Evolutionary conservation across 2,797 vertebrate species (phyloP).

Genomic region (Otus scops): DNA sequence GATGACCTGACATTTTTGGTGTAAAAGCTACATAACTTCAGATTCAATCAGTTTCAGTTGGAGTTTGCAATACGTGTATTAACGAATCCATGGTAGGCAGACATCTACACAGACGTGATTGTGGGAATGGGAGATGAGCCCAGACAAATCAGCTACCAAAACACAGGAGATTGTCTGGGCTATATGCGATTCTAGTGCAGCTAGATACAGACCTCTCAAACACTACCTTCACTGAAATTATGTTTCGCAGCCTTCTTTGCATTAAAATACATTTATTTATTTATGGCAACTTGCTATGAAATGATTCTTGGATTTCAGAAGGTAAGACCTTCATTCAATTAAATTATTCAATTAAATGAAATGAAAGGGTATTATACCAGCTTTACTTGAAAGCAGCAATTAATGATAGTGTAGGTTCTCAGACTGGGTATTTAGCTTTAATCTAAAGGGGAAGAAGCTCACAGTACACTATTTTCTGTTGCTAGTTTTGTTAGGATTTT

Average conservation of each 20-base stretch:
- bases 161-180: background rate
- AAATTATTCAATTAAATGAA: background rate
- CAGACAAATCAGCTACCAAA: background rate
- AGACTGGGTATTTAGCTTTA: background rate
- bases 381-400: background rate
- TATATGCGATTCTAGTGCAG: background rate
- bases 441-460: background rate
- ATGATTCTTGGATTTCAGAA: background rate
- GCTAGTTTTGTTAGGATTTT: accelerated
- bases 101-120: background rate
- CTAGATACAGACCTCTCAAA: background rate
- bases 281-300: background rate
- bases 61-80: background rate
- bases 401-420: background rate
- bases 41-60: background rate
- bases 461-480: background rate
- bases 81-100: background rate
- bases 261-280: background rate
- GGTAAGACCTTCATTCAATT: background rate
- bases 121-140: background rate
- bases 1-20: background rate
- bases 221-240: background rate
- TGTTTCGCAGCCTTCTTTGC: background rate
- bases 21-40: background rate
- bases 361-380: background rate